phyloP scores from a whole-genome alignment of 2,113 vertebrate species.

The Pseudorhombus dupliciocellatus region DNA sequence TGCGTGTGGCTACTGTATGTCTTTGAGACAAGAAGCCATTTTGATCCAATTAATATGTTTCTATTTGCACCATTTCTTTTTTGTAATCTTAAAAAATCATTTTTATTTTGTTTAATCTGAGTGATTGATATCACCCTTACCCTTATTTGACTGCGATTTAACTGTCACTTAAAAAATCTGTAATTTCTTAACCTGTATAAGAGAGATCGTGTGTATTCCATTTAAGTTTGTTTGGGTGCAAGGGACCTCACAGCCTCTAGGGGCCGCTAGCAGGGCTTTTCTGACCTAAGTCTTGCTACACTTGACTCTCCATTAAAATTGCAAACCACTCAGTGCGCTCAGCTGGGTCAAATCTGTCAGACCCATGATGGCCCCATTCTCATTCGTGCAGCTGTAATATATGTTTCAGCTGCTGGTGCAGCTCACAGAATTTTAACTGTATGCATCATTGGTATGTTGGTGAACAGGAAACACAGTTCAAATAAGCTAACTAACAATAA shows the following conservation, averaged over 20 bases:
- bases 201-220: background rate
- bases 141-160: too few relatives aligned
- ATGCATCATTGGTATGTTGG: constrained; percentile 33
- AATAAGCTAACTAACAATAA: background rate
- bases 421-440: constrained; percentile 46
- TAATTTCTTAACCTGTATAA: background rate
- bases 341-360: constrained; percentile 55
- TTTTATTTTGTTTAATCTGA: background rate
- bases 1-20: constrained; percentile 7
- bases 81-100: too few relatives aligned
- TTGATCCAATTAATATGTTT: background rate
- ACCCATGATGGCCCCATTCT: constrained; percentile 18
- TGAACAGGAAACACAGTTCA: constrained; percentile 36
- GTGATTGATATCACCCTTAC: background rate
- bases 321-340: constrained; percentile 54
- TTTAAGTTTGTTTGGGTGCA: constrained; percentile 11
- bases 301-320: constrained; percentile 59
- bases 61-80: background rate
- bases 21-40: background rate
- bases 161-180: constrained; percentile 1
- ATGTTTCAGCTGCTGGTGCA: constrained; percentile 20
- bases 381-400: constrained; percentile 38
- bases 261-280: constrained; percentile 40
- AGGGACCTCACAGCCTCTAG: background rate
- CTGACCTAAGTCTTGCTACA: constrained; percentile 26